A percentile compares a stretch with the other conserved stretches of the same genome.
These are phyloP conservation scores for Nomada fabriciana DNA, from an alignment of 2,888 invertebrate genomes.

Conservation along the genomic window DNA sequence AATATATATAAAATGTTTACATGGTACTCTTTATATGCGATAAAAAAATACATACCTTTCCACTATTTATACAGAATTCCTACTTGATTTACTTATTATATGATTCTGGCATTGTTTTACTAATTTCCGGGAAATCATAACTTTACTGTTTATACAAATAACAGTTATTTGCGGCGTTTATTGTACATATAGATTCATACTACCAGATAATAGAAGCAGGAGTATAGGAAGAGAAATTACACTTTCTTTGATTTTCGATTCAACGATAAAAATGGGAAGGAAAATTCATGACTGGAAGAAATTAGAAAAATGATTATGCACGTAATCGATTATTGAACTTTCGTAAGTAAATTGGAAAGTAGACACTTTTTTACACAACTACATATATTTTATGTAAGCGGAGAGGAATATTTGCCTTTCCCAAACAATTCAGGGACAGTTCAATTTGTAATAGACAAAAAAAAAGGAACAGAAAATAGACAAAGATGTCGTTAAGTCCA, in stretches of 20 bases:
- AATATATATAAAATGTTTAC: no score
- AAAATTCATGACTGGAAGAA: background rate
- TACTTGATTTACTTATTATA: no score
- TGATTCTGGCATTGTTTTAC: no score
- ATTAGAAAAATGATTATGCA: background rate
- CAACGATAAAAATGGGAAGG: no score
- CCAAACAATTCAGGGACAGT: background rate
- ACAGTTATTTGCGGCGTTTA: no score
- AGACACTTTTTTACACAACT: background rate
- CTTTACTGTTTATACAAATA: no score
- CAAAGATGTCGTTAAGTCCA: background rate
- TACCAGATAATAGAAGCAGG: no score
- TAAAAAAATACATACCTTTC: no score
- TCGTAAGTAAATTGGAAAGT: conserved; percentile 22
- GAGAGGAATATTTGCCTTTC: background rate
- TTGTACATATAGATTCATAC: no score
- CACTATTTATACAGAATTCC: no score
- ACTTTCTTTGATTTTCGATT: background rate
- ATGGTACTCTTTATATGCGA: no score
- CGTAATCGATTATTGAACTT: conserved; percentile 1
- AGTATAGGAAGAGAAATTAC: background rate
- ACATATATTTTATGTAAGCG: conserved; percentile 17
- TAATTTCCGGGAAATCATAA: no score
- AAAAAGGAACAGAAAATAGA: background rate
- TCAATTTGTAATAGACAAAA: conserved; percentile 1